These are phyloP conservation scores for Halisarca cf. caerulea DNA, from an alignment of 37 sponge, comb jelly and placozoan genomes.

Conservation along the genomic window DNA sequence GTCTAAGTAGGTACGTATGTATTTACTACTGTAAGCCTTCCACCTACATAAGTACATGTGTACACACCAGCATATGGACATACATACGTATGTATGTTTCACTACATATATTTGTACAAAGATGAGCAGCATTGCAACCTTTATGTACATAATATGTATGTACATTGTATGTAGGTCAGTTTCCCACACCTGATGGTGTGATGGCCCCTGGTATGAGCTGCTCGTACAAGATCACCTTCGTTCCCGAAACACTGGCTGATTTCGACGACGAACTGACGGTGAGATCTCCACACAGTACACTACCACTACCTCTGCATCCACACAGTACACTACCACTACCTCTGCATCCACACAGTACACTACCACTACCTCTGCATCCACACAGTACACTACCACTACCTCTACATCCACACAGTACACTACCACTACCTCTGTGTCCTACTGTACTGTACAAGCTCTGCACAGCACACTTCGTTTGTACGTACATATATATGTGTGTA, in stretches of 20 bases:
- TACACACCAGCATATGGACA: no score
- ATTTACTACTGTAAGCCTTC: no score
- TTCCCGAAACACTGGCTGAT: constrained; percentile 72
- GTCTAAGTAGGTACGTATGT: no score
- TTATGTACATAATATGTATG: not conserved
- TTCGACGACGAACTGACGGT: constrained; percentile 66
- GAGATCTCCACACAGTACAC: not conserved
- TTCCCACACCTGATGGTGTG: constrained; percentile 62
- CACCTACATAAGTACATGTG: no score
- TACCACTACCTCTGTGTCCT: no score
- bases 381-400: no score
- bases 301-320: not conserved
- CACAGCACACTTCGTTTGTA: not conserved
- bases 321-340: no score
- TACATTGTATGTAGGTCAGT: constrained; percentile 5
- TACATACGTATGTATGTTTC: not conserved
- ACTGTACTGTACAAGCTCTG: no score
- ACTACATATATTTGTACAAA: not conserved
- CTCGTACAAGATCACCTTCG: constrained; percentile 53
- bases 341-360: no score
- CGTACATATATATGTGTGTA: not conserved
- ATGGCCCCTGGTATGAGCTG: constrained; percentile 79
- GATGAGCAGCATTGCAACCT: not conserved
- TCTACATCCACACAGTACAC: no score
- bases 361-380: no score